A percentile compares a stretch with the other conserved stretches of the same genome.
Conservation (phyloP, 2,888 invertebrate genomes). For the Cheilosia variabilis region DNA sequence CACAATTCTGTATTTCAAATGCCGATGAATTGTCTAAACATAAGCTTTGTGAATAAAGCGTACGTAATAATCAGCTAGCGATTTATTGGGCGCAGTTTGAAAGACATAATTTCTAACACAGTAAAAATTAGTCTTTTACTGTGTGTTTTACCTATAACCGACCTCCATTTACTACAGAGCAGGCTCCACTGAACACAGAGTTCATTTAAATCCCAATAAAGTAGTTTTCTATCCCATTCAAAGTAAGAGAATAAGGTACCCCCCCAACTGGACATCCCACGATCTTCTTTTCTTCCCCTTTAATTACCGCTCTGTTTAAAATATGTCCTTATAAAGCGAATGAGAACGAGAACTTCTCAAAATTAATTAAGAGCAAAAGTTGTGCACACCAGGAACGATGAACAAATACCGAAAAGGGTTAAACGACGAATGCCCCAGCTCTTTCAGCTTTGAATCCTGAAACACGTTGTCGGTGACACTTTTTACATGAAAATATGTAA, state of each 20-base stretch:
- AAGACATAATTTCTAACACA: too few species aligned
- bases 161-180: too few species aligned
- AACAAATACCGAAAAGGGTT: constrained; percentile 52
- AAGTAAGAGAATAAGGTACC: neutral
- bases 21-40: too few species aligned
- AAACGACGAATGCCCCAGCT: constrained; percentile 41
- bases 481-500: constrained; percentile 71
- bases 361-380: constrained; percentile 67
- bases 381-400: constrained; percentile 15
- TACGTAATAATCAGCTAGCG: too few species aligned
- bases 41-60: too few species aligned
- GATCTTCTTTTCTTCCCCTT: constrained; percentile 11
- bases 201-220: constrained; percentile 17
- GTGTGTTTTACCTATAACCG: too few species aligned
- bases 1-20: too few species aligned
- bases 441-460: constrained; percentile 59
- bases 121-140: too few species aligned
- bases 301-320: neutral
- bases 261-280: constrained; percentile 8
- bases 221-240: neutral
- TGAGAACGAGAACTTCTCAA: constrained; percentile 34
- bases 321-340: neutral
- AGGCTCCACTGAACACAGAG: neutral
- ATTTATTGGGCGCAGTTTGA: too few species aligned
- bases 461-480: constrained; percentile 70